phyloP scores from a whole-genome alignment of 1,140 invertebrate species.

The Drosophila kurseongensis region DNA sequence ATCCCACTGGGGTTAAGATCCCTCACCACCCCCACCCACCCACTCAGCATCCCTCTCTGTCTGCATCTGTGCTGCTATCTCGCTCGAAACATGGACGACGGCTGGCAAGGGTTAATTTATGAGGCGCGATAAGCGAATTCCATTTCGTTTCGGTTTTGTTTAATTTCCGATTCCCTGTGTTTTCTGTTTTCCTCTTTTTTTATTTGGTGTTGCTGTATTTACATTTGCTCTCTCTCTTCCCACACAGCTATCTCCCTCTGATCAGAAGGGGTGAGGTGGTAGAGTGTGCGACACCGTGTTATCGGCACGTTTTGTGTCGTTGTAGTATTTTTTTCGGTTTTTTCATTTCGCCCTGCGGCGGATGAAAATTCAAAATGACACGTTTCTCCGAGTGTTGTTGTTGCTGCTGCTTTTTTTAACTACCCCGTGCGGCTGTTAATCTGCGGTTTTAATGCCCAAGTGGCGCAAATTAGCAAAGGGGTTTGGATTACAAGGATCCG shows the following conservation, averaged over 20 bases:
- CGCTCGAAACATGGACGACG: conserved; percentile 47
- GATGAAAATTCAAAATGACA: conserved; percentile 80
- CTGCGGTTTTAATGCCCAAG: conserved; percentile 79
- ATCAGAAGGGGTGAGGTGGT: conserved; percentile 13
- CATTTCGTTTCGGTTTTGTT: conserved; percentile 82
- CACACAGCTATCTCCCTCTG: conserved; percentile 12
- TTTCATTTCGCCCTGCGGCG: conserved; percentile 40
- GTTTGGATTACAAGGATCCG: conserved; percentile 65
- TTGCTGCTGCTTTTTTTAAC: conserved; percentile 57
- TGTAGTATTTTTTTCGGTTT: conserved; percentile 34
- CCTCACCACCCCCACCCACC: conserved; percentile 5
- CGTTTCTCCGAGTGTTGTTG: conserved; percentile 63
- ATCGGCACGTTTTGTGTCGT: conserved; percentile 78
- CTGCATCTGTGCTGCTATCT: conserved; percentile 10
- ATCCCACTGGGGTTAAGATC: conserved; percentile 20
- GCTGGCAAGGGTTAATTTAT: conserved; percentile 81
- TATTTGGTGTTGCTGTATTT: conserved; percentile 60
- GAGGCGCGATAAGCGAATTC: conserved; percentile 82
- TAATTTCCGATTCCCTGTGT: conserved; percentile 79
- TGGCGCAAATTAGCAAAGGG: conserved; percentile 79
- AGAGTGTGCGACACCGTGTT: conserved; percentile 76
- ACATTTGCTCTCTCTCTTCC: conserved; percentile 42
- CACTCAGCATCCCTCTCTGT: conserved; percentile 8
- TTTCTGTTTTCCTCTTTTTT: conserved; percentile 57
- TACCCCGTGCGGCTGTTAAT: conserved; percentile 79